Base-by-base conservation (phyloP, 2,113 vertebrate genomes). In the Setophaga petechia region DNA sequence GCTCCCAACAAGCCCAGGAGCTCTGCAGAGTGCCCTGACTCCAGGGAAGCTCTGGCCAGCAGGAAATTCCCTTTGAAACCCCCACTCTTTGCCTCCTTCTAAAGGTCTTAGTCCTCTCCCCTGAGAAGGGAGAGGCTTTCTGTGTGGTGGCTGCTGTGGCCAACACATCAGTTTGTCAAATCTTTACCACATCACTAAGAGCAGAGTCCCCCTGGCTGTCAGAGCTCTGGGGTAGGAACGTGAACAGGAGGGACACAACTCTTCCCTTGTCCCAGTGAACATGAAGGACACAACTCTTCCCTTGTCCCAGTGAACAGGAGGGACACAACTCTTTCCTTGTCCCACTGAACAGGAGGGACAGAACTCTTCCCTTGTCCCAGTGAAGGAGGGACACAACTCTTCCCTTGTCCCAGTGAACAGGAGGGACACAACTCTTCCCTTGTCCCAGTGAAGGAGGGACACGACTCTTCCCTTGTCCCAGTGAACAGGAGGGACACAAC, bases 1-100 rank as follows among this genome's bases (percentile, higher is more conserved):
- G 57, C 59, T 62, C 57, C 57, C 15, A 3, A 15, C 3, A 12
- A 52, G 27, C 57, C 52, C 1, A 1, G 0, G 0, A 37, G 65
- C 0, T 0, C 59, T 3, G 2, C 1, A 0, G 7, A 15, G 33
- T 21, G 31, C 6, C 5, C 15, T 11, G 46, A 51, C 33, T 49
- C 51, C 1, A 0, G 18, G 65, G 28, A 30, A 74, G 43, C 59
- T 69, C 47, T 52, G 28, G 25, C 16, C 57, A 72, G 57, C 20
- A 22, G 39, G 69, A 55, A 63, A 46, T 59, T 33, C 35, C 33
- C n/a, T 52, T 79, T 49, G 30, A n/a, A 69, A 33, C 22, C 24
- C 35, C 6, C 5, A 30, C 35, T 54, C 21, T 1, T 2, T 46
- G 28, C 9, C 13, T 69, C 47, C 37, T 68, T 58, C 63, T 41